A percentile compares a stretch with the other conserved stretches of the same genome.
These are phyloP conservation scores for Perca fluviatilis DNA, from an alignment of 2,113 vertebrate genomes.

Conservation along the genomic window DNA sequence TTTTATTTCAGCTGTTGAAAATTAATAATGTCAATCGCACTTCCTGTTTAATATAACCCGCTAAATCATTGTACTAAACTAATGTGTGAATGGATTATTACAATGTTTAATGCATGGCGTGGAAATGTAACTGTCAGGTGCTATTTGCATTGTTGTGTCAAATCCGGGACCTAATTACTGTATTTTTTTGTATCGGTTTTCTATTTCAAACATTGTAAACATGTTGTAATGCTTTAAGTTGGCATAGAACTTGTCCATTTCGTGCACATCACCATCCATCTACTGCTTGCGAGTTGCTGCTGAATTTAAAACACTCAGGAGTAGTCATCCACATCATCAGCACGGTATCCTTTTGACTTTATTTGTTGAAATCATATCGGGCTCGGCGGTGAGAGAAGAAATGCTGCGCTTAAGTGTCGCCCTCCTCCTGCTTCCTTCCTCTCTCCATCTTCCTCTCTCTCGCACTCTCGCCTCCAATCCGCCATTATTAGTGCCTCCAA, in stretches of 20 bases:
- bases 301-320: conserved; percentile 34
- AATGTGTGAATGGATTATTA: neutral
- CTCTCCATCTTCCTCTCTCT: conserved; percentile 78
- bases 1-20: neutral
- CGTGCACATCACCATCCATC: conserved; percentile 24
- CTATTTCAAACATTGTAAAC: conserved; percentile 19
- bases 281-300: neutral
- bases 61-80: neutral
- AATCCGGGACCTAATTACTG: neutral
- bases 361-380: conserved; percentile 63
- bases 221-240: neutral
- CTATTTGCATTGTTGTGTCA: neutral
- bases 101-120: neutral
- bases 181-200: conserved; percentile 18
- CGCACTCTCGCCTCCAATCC: conserved; percentile 77
- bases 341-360: conserved; percentile 47
- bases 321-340: conserved; percentile 32
- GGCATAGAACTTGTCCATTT: conserved; percentile 1
- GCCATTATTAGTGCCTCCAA: conserved; percentile 87
- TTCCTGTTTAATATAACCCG: neutral
- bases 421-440: conserved; percentile 73
- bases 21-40: neutral
- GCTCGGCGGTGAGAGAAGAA: conserved; percentile 54
- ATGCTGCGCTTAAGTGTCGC: conserved; percentile 68
- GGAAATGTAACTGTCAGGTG: neutral